Evolutionary conservation across 2,888 invertebrate species (phyloP), one percentile per base, ranked within the genome.

Genomic region (Rhodophaea formosa): DNA sequence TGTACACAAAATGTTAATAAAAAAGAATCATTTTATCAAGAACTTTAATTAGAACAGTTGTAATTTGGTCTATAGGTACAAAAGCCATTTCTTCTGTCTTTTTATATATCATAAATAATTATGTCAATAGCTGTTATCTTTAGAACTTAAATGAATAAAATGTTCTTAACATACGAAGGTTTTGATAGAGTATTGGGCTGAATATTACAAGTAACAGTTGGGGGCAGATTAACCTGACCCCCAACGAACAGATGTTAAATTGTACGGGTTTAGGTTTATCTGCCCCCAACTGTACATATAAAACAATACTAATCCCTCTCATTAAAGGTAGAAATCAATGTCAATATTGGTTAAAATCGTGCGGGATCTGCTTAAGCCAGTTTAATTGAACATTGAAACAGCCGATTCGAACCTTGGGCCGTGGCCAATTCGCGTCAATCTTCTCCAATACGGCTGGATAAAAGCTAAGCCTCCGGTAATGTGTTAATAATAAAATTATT

Each of bases 331-430:
- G n/a, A 15, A 15, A 23, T 17, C 23, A 23, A 23, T n/a, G 46
- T 8, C 10, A 7, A 16, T 17, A 45, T 45, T 17, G 16, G 16
- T 8, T 46, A n/a, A 47, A 47, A 47, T 30, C 30, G 30, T 32
- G 32, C 15, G 32, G 10, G 15, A 2, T 49, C 15, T 15, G 29
- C 29, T 49, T 32, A 49, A 49, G 32, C 15, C 8, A 15, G 49
- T 49, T 49, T 49, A 49, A 49, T 49, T 49, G 32, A 49, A 49
- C 32, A 49, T 49, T 49, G 47, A 49, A 49, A 49, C 47, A 49
- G 32, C 32, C 15, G 32, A 49, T 49, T 49, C 30, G 14, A 49
- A 30, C 32, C 15, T 49, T 49, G 49, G 49, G 15, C 8, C 8
- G 49, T 32, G 8, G 49, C 49, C 49, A 49, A 32, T 32, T 15